phyloP scores from a whole-genome alignment of 2,797 vertebrate species.

The Sibirionetta formosa region DNA sequence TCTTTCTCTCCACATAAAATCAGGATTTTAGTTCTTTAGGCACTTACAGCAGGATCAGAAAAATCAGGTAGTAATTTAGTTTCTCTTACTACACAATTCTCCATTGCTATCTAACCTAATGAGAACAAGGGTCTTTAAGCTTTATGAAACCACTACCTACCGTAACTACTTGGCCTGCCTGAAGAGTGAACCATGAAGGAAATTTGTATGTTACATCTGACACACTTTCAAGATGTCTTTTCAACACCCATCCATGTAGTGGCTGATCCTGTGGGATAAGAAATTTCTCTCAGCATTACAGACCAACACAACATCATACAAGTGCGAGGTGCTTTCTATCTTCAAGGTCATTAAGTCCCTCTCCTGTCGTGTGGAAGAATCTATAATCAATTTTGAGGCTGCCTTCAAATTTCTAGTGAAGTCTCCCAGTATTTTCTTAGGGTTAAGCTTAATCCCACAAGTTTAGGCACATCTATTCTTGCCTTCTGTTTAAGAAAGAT shows the following conservation, averaged over 20 bases:
- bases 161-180: slow-evolving; percentile 85
- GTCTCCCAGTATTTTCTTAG: background rate
- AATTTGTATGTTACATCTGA: slow-evolving; percentile 86
- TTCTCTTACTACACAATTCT: background rate
- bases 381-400: background rate
- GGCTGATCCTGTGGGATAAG: slow-evolving; percentile 83
- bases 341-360: background rate
- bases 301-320: background rate
- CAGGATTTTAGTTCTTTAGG: background rate
- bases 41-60: background rate
- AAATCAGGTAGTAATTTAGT: background rate
- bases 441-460: background rate
- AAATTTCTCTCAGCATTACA: background rate
- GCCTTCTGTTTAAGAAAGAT: background rate
- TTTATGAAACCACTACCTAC: slow-evolving; percentile 78
- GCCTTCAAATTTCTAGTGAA: background rate
- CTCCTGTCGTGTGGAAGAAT: background rate
- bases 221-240: slow-evolving; percentile 69
- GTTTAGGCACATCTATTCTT: background rate
- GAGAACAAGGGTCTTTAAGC: background rate
- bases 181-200: slow-evolving; percentile 81
- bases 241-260: slow-evolving; percentile 86
- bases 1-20: background rate
- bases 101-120: background rate
- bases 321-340: background rate